Evolutionary conservation across 1,140 invertebrate genomes (phyloP).

Genomic region (Idris sp.): DNA sequence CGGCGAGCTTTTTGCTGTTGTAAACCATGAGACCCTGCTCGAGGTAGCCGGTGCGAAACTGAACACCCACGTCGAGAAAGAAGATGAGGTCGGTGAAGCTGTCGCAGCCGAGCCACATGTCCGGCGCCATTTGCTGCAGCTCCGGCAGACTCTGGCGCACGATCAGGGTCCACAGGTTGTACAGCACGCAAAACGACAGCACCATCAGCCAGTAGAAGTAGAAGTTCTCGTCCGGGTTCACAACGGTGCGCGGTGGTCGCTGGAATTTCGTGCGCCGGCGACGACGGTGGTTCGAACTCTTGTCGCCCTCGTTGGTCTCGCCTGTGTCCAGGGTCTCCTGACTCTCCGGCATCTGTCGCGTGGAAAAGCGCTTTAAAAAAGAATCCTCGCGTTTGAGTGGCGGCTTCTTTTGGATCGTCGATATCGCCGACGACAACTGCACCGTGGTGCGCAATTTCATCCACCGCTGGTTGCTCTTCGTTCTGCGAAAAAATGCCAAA

Average conservation of each 20-base stretch:
- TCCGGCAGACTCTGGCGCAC: slow-evolving; percentile 96
- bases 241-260: slow-evolving; percentile 87
- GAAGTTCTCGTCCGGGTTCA: slow-evolving; percentile 96
- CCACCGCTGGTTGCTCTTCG: slow-evolving; percentile 94
- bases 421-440: slow-evolving; percentile 92
- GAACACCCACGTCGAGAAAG: slow-evolving; percentile 91
- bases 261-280: slow-evolving; percentile 82
- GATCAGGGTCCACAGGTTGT: slow-evolving; percentile 97
- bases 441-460: slow-evolving; percentile 95
- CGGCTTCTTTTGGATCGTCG: slow-evolving; percentile 82
- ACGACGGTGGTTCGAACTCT: slow-evolving; percentile 78
- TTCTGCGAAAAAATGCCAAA: no score
- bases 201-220: slow-evolving; percentile 97
- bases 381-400: slow-evolving; percentile 95
- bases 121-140: slow-evolving; percentile 83
- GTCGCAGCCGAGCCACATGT: slow-evolving; percentile 90
- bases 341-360: slow-evolving; percentile 91
- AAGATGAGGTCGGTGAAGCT: slow-evolving; percentile 91
- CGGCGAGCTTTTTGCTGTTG: slow-evolving; percentile 91
- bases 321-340: slow-evolving; percentile 85
- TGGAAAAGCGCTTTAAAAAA: slow-evolving; percentile 95
- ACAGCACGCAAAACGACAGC: slow-evolving; percentile 92
- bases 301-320: slow-evolving; percentile 81
- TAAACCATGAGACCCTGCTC: slow-evolving; percentile 97
- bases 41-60: slow-evolving; percentile 96